A percentile compares a stretch with the other conserved stretches of the same genome.
Conservation (phyloP, 1,140 invertebrate species). For the Zophobas atratus region DNA sequence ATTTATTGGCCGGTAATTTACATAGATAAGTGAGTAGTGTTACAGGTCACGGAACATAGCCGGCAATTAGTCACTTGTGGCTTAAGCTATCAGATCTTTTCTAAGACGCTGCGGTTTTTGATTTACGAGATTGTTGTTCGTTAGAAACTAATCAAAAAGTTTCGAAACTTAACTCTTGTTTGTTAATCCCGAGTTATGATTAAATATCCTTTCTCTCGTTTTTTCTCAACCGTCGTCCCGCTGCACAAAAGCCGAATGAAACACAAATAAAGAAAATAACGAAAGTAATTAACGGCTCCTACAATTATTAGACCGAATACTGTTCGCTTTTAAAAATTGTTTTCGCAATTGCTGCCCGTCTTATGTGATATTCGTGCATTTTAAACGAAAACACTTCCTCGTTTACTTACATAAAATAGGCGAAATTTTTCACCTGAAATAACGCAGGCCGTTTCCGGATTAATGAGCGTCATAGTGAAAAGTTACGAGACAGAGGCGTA, state of each 20-base stretch:
- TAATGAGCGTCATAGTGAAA: neutral
- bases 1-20: constrained; percentile 15
- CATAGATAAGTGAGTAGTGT: neutral
- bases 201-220: neutral
- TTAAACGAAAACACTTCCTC: constrained; percentile 4
- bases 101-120: too few relatives aligned
- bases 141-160: neutral
- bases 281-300: neutral
- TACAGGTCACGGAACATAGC: neutral
- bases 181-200: neutral
- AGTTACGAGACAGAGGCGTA: neutral
- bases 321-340: neutral
- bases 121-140: neutral
- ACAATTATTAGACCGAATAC: constrained; percentile 18
- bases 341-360: neutral
- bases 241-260: neutral
- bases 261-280: neutral
- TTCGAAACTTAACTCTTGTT: neutral
- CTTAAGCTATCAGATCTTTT: too few relatives aligned
- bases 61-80: constrained; percentile 1
- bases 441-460: neutral
- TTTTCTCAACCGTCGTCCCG: neutral
- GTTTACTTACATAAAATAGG: constrained; percentile 28
- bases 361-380: constrained; percentile 6
- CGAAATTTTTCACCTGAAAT: neutral